These are phyloP conservation scores for Hedya salicella DNA, from an alignment of 2,888 invertebrate genomes.

Conservation along the genomic window DNA sequence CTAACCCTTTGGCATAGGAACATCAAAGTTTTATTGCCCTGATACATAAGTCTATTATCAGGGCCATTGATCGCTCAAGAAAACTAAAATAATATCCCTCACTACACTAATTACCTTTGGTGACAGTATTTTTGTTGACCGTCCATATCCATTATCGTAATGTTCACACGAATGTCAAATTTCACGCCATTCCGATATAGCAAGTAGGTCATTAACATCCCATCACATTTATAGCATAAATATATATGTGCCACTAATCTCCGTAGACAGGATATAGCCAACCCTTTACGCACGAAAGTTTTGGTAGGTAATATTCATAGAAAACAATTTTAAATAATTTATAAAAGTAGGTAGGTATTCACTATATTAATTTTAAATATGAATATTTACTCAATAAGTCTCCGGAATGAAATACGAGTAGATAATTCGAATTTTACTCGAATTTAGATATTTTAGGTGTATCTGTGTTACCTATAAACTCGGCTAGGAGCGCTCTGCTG, in stretches of 20 bases:
- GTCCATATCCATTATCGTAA: conserved; percentile 8
- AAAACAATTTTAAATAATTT: too few species aligned
- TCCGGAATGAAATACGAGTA: too few species aligned
- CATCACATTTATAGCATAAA: not conserved
- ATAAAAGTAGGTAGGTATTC: too few species aligned
- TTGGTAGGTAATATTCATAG: too few species aligned
- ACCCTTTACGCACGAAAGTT: too few species aligned
- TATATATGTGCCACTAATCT: too few species aligned
- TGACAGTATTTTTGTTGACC: conserved; percentile 1
- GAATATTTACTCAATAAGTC: too few species aligned
- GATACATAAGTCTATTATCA: not conserved
- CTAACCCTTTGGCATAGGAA: too few species aligned
- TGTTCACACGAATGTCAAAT: conserved; percentile 13
- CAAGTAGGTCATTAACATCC: conserved; percentile 17
- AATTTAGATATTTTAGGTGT: too few species aligned
- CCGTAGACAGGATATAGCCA: too few species aligned
- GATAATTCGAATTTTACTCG: too few species aligned
- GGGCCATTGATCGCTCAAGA: not conserved
- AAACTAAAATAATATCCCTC: conserved; percentile 1
- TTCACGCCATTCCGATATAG: conserved; percentile 20
- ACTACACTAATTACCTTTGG: not conserved
- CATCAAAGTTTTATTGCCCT: not conserved
- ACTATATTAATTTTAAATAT: too few species aligned
- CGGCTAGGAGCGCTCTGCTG: conserved; percentile 93
- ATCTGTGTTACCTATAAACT: conserved; percentile 88